These are phyloP conservation scores for Strigamia transsilvanica DNA, from an alignment of 2,888 invertebrate species.

Conservation along the genomic window DNA sequence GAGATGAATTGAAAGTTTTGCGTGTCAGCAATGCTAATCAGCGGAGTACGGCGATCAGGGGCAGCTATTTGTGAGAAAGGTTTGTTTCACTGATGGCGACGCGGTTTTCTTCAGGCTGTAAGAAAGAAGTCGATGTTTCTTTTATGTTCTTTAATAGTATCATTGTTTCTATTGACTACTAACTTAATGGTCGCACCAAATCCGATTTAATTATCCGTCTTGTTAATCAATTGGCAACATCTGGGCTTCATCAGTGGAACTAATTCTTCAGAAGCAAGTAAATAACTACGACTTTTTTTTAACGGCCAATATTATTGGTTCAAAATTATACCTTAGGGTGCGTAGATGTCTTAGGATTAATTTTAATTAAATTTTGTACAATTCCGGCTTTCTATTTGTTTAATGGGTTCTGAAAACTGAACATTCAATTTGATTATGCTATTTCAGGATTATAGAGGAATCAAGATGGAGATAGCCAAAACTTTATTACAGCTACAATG, in stretches of 20 bases:
- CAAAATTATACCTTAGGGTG: constrained; percentile 15
- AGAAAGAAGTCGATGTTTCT: constrained; percentile 19
- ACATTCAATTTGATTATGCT: neutral
- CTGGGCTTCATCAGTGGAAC: constrained; percentile 33
- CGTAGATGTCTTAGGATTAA: constrained; percentile 1
- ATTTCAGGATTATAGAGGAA: neutral
- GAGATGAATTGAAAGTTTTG: too few relatives aligned
- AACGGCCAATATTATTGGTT: constrained; percentile 33
- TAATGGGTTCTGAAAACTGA: neutral
- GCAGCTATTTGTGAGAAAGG: too few relatives aligned
- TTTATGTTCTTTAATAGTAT: constrained; percentile 41
- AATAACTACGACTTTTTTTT: constrained; percentile 25
- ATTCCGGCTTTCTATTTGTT: neutral
- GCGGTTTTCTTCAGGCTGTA: neutral
- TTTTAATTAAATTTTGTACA: constrained; percentile 26
- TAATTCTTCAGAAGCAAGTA: neutral
- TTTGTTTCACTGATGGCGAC: neutral
- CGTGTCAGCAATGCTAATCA: too few relatives aligned
- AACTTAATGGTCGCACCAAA: constrained; percentile 40
- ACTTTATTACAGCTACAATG: neutral
- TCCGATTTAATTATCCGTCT: constrained; percentile 46
- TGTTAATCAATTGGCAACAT: constrained; percentile 48
- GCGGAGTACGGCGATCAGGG: too few relatives aligned
- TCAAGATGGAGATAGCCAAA: neutral
- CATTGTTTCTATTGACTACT: constrained; percentile 44